Percentiles rank a stretch among this genome's conserved stretches.
Conservation (phyloP, 2,113 vertebrate genomes). For the Axis porcinus region DNA sequence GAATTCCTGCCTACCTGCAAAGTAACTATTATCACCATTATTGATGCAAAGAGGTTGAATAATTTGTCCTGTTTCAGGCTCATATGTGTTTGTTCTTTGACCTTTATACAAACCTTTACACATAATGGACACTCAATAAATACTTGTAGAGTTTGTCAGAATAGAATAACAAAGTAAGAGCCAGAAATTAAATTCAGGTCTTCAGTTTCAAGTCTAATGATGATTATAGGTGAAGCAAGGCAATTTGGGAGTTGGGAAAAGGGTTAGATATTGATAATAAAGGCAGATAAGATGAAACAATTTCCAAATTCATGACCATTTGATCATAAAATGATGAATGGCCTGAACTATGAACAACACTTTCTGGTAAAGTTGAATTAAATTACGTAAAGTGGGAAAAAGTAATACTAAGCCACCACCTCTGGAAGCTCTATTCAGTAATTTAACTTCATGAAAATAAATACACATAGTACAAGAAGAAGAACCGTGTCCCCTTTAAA, state of each 20-base stretch:
- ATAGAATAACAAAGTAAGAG: not conserved
- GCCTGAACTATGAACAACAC: not conserved
- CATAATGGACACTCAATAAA: not conserved
- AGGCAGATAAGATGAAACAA: not conserved
- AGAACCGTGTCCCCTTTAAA: not conserved
- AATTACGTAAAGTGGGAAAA: not conserved
- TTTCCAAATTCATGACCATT: not conserved
- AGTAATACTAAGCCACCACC: not conserved
- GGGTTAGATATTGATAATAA: not conserved
- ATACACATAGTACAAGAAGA: not conserved
- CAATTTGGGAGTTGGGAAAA: not conserved
- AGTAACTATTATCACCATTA: not conserved
- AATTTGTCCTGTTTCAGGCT: not conserved
- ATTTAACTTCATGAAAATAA: not conserved
- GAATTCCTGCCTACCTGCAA: not conserved
- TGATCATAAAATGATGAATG: not conserved
- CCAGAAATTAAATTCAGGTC: not conserved
- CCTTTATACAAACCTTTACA: not conserved
- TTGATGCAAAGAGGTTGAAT: not conserved
- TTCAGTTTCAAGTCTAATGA: not conserved
- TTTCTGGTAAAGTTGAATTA: not conserved
- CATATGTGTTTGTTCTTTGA: not conserved
- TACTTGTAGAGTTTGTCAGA: not conserved
- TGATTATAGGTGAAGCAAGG: not conserved
- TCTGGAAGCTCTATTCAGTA: not conserved